These are phyloP conservation scores for Pachyrhynchus sulphureomaculatus DNA, from an alignment of 1,140 invertebrate species.

Conservation along the genomic window DNA sequence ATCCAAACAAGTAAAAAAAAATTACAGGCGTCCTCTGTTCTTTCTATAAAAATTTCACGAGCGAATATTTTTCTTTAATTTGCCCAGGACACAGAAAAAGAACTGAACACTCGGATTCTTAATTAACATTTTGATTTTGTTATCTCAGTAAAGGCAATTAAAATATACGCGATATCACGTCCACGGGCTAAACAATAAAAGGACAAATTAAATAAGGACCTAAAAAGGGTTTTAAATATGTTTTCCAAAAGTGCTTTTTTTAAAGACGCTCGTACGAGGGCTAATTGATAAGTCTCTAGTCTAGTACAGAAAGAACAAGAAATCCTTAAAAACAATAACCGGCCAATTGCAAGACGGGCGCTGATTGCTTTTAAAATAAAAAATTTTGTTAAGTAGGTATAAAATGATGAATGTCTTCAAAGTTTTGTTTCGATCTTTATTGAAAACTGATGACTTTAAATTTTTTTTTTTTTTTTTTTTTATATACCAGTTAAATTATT, in stretches of 20 bases:
- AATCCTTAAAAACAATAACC: too few relatives aligned
- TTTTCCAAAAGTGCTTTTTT: not conserved
- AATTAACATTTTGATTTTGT: constrained; percentile 52
- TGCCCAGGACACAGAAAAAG: constrained; percentile 31
- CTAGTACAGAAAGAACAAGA: too few relatives aligned
- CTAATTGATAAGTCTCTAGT: too few relatives aligned
- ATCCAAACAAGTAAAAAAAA: not conserved
- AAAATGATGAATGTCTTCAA: too few relatives aligned
- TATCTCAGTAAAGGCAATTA: constrained; percentile 49
- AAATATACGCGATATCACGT: constrained; percentile 46
- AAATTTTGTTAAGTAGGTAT: too few relatives aligned
- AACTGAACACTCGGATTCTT: constrained; percentile 47
- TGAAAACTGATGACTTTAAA: too few relatives aligned
- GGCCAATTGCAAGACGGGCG: too few relatives aligned
- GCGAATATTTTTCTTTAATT: constrained; percentile 48
- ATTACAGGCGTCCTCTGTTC: not conserved
- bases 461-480: too few relatives aligned
- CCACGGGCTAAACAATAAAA: constrained; percentile 45
- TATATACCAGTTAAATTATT: too few relatives aligned
- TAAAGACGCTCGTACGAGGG: not conserved
- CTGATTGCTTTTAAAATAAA: too few relatives aligned
- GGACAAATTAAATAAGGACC: constrained; percentile 47
- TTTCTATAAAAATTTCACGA: constrained; percentile 39
- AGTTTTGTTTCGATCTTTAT: too few relatives aligned
- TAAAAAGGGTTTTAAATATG: constrained; percentile 44